These are phyloP conservation scores for Hermetia illucens DNA, from an alignment of 1,140 invertebrate genomes.

Conservation along the genomic window DNA sequence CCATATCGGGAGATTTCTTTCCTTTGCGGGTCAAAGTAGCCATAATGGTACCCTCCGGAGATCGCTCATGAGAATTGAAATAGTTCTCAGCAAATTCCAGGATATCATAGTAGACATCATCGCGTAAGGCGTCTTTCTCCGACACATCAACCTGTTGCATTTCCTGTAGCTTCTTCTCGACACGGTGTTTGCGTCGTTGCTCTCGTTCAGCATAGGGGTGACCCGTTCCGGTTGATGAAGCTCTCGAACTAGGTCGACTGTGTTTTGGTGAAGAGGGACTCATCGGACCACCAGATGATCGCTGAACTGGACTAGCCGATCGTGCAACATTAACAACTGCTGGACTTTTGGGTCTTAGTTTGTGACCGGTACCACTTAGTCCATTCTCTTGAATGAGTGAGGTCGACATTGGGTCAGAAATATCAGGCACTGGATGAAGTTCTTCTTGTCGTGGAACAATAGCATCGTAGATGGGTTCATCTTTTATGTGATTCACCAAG, in stretches of 20 bases:
- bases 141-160: constrained; percentile 44
- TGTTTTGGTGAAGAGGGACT: constrained; percentile 25
- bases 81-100: constrained; percentile 86
- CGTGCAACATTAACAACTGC: constrained; percentile 7
- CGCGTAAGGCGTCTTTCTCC: constrained; percentile 27
- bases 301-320: constrained; percentile 11
- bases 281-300: constrained; percentile 4
- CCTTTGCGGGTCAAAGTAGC: constrained; percentile 72
- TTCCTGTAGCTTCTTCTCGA: constrained; percentile 74
- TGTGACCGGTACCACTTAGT: constrained; percentile 2
- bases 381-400: not conserved
- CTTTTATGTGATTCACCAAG: constrained; percentile 12
- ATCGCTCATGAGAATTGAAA: constrained; percentile 80
- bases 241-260: constrained; percentile 29
- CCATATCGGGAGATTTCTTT: constrained; percentile 56
- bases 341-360: constrained; percentile 27
- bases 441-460: constrained; percentile 53
- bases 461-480: constrained; percentile 74
- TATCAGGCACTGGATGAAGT: constrained; percentile 5
- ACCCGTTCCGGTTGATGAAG: constrained; percentile 15
- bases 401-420: constrained; percentile 1
- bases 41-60: constrained; percentile 75
- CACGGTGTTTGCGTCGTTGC: constrained; percentile 62
- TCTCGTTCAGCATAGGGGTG: constrained; percentile 41
- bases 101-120: constrained; percentile 59